These are phyloP conservation scores for Dicycla oo DNA, from an alignment of 2,888 invertebrate species.

Conservation along the genomic window DNA sequence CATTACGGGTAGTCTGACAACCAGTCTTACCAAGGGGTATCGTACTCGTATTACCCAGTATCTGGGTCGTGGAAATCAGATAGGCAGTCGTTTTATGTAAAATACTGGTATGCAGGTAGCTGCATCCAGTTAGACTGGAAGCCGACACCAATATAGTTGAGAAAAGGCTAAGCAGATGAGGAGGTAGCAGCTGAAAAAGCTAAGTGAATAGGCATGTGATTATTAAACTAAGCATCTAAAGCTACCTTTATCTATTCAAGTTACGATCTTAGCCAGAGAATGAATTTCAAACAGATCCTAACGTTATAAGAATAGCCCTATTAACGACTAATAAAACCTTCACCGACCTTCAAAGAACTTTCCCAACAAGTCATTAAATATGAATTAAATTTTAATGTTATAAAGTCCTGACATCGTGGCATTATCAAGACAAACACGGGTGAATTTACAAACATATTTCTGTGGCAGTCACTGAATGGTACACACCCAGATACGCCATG, in stretches of 20 bases:
- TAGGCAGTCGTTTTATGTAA: no score
- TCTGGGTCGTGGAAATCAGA: no score
- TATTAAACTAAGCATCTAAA: background rate
- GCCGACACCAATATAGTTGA: no score
- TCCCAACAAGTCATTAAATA: constrained; percentile 36
- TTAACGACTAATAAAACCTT: constrained; percentile 8
- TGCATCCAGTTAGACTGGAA: no score
- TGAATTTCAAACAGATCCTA: background rate
- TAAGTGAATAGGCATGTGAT: no score
- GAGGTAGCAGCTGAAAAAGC: background rate
- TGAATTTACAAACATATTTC: constrained; percentile 69
- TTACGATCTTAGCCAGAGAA: background rate
- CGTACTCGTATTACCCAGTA: no score
- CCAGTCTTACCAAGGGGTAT: no score
- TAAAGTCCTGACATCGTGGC: constrained; percentile 38
- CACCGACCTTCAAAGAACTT: constrained; percentile 3
- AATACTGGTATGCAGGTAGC: no score
- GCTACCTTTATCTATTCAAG: background rate
- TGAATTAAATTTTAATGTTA: constrained; percentile 50
- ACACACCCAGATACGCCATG: constrained; percentile 66
- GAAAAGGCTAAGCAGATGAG: no score
- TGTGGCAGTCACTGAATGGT: constrained; percentile 81
- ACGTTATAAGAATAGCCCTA: background rate
- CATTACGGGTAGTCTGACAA: no score
- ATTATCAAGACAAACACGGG: constrained; percentile 68